Conservation (phyloP, 2,797 vertebrate genomes). For the Notoglanidium macrostoma region DNA sequence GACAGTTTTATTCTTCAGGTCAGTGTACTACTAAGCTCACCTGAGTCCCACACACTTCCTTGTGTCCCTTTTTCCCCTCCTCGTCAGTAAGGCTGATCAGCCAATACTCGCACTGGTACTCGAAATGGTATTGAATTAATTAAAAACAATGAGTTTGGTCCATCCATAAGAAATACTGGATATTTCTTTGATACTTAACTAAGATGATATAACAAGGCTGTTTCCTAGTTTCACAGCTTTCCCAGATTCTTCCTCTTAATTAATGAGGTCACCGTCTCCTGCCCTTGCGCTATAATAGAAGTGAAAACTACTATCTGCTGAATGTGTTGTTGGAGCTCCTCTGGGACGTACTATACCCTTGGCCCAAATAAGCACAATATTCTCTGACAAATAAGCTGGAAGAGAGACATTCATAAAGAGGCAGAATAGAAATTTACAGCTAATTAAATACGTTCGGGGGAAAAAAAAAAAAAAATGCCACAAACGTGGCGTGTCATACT, state of each 20-base stretch:
- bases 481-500: too few relatives aligned
- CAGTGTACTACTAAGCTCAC: background rate
- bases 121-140: background rate
- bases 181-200: conserved; percentile 8
- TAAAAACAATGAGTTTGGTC: background rate
- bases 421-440: conserved; percentile 18
- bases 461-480: background rate
- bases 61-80: background rate
- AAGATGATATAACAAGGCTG: conserved; percentile 44
- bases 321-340: conserved; percentile 59
- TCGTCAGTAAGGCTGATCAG: background rate
- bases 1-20: background rate
- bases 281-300: conserved; percentile 46
- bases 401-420: conserved; percentile 21
- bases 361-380: conserved; percentile 58
- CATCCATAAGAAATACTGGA: background rate
- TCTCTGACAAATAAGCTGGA: conserved; percentile 48
- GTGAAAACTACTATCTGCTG: conserved; percentile 56
- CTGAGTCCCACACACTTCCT: background rate
- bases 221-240: conserved; percentile 18
- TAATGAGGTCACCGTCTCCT: conserved; percentile 26
- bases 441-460: conserved; percentile 25
- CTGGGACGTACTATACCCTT: conserved; percentile 56
- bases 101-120: too few relatives aligned
- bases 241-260: conserved; percentile 31